phyloP scores from a whole-genome alignment of 92 coral and sea anemone genomes.

The Galaxea fascicularis region DNA sequence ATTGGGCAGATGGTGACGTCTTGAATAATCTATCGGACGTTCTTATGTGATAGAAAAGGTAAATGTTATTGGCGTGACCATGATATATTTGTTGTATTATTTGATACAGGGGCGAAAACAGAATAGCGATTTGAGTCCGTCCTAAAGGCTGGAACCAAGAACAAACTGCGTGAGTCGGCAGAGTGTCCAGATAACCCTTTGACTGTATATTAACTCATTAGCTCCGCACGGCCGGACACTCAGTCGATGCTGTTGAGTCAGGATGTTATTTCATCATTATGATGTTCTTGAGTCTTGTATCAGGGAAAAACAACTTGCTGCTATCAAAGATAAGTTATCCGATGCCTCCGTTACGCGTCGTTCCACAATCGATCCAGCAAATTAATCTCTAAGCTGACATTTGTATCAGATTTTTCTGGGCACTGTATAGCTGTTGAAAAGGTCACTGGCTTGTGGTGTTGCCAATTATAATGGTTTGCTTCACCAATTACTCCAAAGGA shows the following conservation, averaged over 20 bases:
- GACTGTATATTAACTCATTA: slow-evolving; percentile 3
- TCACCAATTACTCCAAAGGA: slow-evolving; percentile 79
- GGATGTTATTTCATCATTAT: slow-evolving; percentile 24
- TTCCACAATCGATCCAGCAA: neutral
- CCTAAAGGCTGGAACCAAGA: neutral
- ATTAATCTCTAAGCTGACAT: neutral
- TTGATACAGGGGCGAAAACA: slow-evolving; percentile 21
- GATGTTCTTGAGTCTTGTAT: neutral
- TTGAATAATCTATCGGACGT: slow-evolving; percentile 19
- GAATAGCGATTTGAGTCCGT: neutral
- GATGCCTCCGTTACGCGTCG: neutral
- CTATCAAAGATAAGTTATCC: neutral
- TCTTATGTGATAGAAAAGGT: slow-evolving; percentile 42
- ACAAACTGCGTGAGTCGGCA: neutral
- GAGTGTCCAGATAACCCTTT: slow-evolving; percentile 22
- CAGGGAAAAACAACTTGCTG: neutral
- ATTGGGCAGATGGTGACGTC: slow-evolving; percentile 45
- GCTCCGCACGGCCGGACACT: slow-evolving; percentile 19
- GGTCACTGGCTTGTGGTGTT: slow-evolving; percentile 3
- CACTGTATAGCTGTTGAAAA: neutral
- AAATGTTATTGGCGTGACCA: slow-evolving; percentile 44
- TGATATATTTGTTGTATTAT: slow-evolving; percentile 19
- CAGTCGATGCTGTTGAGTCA: neutral
- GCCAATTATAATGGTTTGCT: slow-evolving; percentile 52
- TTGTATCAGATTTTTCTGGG: neutral